Evolutionary conservation across 1,140 invertebrate genomes (phyloP), one percentile per base, ranked within the genome.

Genomic region (Sitobion miscanthi): DNA sequence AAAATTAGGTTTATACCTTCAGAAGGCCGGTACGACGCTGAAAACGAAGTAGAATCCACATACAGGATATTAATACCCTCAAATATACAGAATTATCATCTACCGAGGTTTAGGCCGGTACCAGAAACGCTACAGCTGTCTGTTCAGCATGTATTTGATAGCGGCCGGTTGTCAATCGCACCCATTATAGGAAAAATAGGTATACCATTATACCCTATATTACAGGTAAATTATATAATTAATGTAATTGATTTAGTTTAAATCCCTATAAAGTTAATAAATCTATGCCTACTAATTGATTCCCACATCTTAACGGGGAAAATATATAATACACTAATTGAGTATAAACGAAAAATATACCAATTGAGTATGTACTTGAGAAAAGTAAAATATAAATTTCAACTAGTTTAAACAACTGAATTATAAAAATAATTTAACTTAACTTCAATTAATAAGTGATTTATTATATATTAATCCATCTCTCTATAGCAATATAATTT

Each of bases 21-120:
- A 1, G 94, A 94, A 93, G 94, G 94, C 11, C 87, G 90, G 30
- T 94, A 94, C 42, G 93, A 94, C 0, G 94, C 94, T 91, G 94
- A 94, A 69, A 94, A 94, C 52, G 93, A 94, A 30, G 94, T 94
- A 2, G 94, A 94, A 21, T 94, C 94, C 7, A 94, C 94, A 1
- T 94, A 94, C 94, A 93, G 94, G 30, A 94, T 94, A 1, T 54
- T 94, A 21, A 94, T 94, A 9, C 94, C 94, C 14, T 94, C 88
- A 25, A 90, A 57, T 54, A 52, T 23, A n/a, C 30, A 52, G 0
- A 89, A 89, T 38, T 90, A 90, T 49, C 52, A 90, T 35, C 35
- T 90, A 35, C 88, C 88, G 6, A 85, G 21, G n/a, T 86, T 38
- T 83, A 90, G 62, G 93, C 47, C 88, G 20, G 47, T 54, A 54